Evolutionary conservation across 2,113 vertebrate species (phyloP), one percentile per base, ranked within the genome.

Genomic region (Urocolius indicus): DNA sequence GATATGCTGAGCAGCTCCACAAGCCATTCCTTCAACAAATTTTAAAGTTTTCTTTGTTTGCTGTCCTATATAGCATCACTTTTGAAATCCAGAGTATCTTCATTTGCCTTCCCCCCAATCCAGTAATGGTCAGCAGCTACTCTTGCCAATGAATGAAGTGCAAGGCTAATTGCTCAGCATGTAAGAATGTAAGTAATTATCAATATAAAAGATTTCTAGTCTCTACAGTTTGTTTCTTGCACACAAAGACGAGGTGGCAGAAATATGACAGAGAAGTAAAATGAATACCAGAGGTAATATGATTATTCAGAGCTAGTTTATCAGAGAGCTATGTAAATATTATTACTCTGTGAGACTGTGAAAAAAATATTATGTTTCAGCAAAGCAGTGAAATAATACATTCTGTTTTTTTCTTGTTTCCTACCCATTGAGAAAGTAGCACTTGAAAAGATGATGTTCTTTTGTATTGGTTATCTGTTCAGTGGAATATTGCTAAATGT

Each of bases 241-340:
- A 21, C 27, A 69, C 16, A 81, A 90, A 83, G 24, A 46, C 67
- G 38, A 86, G 18, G 27, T 77, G 55, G 65, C 59, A 92, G 59
- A 95, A 90, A 83, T 88, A 94, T 27, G 38, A 57, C 46, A 48
- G 38, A 46, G 26, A 88, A 43, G 22, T 34, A 77, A 88, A 88
- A 41, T 34, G 75, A 85, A 80, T 38, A 55, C 17, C 59, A 93
- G 23, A 84, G 36, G 36, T 41, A 88, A 85, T 55, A 36, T 30
- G 76, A 23, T 58, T 80, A 16, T 46, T 73, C 46, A 51, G 19
- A 24, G 16, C 21, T 81, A 58, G 38, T 51, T 63, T 67, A 55
- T 6, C n/a, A 67, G 68, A 59, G 4, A 84, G 34, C 32, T 67
- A 13, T 36, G n/a, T 58, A 86, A 85, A 74, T 5, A 69, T 92